Evolutionary conservation across 2,797 vertebrate species (phyloP).

Genomic region (Octomys mimax): DNA sequence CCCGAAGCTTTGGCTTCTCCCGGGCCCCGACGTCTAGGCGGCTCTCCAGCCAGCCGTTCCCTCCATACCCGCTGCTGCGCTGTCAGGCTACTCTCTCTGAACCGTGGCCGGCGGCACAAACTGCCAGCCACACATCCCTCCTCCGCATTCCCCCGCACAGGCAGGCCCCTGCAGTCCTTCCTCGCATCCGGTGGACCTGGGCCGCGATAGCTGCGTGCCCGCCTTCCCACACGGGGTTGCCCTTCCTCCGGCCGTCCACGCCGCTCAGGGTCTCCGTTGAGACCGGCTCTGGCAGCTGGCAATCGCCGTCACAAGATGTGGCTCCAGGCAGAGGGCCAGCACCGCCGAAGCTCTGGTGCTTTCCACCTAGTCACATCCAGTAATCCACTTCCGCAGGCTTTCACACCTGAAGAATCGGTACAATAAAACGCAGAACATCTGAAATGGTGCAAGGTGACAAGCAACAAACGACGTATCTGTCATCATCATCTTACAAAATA

Average conservation of each 20-base stretch:
- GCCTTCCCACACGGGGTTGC: not conserved
- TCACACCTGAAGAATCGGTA: not conserved
- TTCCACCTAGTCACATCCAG: not conserved
- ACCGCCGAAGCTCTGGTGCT: not conserved
- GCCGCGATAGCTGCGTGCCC: not conserved
- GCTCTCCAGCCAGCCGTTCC: not conserved
- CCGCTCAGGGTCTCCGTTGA: not conserved
- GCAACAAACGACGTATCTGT: not conserved
- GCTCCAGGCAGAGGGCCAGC: no score
- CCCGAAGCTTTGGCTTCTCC: fast-evolving
- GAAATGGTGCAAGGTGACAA: not conserved
- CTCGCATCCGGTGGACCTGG: not conserved
- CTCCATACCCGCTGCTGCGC: fast-evolving
- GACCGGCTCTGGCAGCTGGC: not conserved
- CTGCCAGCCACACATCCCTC: no score
- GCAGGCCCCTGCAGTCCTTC: no score
- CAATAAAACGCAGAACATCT: not conserved
- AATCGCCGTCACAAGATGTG: not conserved
- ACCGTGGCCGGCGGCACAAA: fast-evolving
- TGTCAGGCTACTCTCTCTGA: not conserved
- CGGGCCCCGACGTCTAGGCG: fast-evolving
- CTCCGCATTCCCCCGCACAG: fast-evolving
- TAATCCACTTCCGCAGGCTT: not conserved
- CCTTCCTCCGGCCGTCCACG: not conserved
- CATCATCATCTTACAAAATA: not conserved